Evolutionary conservation across 2,797 vertebrate species (phyloP).

Genomic region (Neosilurus hyrtlii): DNA sequence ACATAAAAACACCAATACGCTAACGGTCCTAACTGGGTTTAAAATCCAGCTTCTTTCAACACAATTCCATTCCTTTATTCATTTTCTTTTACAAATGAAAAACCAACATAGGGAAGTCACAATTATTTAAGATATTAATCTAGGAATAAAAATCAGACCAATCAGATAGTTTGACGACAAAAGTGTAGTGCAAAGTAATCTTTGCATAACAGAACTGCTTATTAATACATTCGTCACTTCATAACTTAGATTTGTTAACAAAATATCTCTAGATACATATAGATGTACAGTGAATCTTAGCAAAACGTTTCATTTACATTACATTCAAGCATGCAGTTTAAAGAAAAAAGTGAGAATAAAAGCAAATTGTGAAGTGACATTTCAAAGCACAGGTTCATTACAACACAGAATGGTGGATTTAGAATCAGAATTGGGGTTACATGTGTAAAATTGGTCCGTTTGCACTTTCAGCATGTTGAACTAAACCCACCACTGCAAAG

Average conservation of each 20-base stretch:
- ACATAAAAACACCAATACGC: constrained; percentile 4
- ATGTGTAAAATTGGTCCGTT: background rate
- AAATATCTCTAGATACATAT: constrained; percentile 33
- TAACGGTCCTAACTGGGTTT: constrained; percentile 6
- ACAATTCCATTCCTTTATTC: background rate
- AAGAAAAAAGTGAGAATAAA: constrained; percentile 28
- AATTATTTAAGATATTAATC: background rate
- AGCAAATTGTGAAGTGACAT: background rate
- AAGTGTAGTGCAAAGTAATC: constrained; percentile 53
- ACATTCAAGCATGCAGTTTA: constrained; percentile 62
- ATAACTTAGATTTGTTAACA: constrained; percentile 60
- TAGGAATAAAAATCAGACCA: background rate
- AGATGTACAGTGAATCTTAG: constrained; percentile 36
- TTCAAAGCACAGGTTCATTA: background rate
- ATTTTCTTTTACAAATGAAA: background rate
- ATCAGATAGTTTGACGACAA: constrained; percentile 67
- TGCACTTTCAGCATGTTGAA: background rate
- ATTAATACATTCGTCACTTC: constrained; percentile 32
- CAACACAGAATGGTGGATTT: background rate
- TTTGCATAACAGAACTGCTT: background rate
- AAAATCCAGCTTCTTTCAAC: background rate
- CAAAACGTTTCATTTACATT: constrained; percentile 59
- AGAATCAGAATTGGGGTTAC: background rate
- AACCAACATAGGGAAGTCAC: background rate
- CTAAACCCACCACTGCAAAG: background rate